Conservation (phyloP, 2,113 vertebrate species). For the Carlito syrichta region DNA sequence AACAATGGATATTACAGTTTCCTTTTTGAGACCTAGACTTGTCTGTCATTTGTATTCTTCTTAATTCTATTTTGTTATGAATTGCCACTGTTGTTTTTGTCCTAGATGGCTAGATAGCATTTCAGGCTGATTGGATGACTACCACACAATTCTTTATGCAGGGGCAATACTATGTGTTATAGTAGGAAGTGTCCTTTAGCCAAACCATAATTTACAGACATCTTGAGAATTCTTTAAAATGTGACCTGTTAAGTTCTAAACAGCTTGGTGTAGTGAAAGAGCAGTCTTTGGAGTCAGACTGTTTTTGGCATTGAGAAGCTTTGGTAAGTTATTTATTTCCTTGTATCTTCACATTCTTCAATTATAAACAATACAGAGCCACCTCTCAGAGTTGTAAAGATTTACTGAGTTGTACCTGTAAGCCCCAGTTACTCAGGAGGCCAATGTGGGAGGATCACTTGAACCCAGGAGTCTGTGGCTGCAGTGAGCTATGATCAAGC, state of each 20-base stretch:
- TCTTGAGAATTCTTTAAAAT: background rate
- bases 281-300: background rate
- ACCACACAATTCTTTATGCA: background rate
- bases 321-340: background rate
- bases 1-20: conserved; percentile 36
- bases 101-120: background rate
- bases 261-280: background rate
- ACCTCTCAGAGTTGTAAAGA: too few relatives aligned
- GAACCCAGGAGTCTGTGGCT: too few relatives aligned
- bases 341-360: background rate
- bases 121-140: background rate
- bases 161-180: background rate
- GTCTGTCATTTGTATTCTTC: background rate
- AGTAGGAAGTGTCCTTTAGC: background rate
- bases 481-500: too few relatives aligned
- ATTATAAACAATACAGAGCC: too few relatives aligned
- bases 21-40: conserved; percentile 23
- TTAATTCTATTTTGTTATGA: conserved; percentile 22
- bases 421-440: too few relatives aligned
- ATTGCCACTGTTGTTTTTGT: background rate
- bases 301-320: background rate
- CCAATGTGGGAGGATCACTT: too few relatives aligned
- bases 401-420: too few relatives aligned
- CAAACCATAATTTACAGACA: background rate
- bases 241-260: background rate